Percentiles rank a stretch among this genome's conserved stretches.
phyloP scores from a whole-genome alignment of 2,888 invertebrate species.

The Eupelmus urozonus region DNA sequence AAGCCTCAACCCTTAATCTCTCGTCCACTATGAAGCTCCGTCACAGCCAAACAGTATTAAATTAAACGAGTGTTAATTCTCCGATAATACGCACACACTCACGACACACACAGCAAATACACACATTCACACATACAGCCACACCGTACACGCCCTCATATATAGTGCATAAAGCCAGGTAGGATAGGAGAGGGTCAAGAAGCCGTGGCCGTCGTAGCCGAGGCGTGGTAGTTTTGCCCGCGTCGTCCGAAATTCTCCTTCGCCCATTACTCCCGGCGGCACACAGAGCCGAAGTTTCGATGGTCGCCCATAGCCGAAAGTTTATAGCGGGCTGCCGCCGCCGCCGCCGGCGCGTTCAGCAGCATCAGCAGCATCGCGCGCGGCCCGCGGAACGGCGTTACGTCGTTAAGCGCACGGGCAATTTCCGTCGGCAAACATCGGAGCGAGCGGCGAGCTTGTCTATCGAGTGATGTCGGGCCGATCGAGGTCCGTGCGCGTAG shows the following conservation, averaged over 20 bases:
- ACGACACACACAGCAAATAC: no score
- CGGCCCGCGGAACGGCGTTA: slow-evolving; percentile 13
- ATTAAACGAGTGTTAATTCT: background rate
- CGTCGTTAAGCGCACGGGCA: slow-evolving; percentile 50
- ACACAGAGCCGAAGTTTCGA: slow-evolving; percentile 10
- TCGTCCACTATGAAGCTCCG: no score
- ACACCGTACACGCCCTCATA: no score
- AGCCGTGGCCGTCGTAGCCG: no score
- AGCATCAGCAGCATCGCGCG: slow-evolving; percentile 5
- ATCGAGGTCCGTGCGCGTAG: background rate
- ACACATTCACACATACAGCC: no score
- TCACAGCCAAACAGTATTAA: background rate
- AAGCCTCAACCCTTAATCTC: no score
- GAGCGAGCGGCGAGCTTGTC: background rate
- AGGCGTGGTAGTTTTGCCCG: background rate
- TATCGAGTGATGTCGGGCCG: slow-evolving; percentile 26
- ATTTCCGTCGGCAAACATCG: slow-evolving; percentile 52
- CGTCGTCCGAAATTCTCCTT: background rate
- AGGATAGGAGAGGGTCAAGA: no score
- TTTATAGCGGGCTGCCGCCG: slow-evolving; percentile 6
- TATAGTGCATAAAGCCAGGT: no score
- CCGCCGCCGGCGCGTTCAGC: background rate
- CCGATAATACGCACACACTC: background rate
- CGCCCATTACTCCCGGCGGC: no score
- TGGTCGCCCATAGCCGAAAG: slow-evolving; percentile 14